Evolutionary conservation across 2,113 vertebrate species (phyloP), one percentile per base, ranked within the genome.

Genomic region (Rhinopomastus cyanomelas): DNA sequence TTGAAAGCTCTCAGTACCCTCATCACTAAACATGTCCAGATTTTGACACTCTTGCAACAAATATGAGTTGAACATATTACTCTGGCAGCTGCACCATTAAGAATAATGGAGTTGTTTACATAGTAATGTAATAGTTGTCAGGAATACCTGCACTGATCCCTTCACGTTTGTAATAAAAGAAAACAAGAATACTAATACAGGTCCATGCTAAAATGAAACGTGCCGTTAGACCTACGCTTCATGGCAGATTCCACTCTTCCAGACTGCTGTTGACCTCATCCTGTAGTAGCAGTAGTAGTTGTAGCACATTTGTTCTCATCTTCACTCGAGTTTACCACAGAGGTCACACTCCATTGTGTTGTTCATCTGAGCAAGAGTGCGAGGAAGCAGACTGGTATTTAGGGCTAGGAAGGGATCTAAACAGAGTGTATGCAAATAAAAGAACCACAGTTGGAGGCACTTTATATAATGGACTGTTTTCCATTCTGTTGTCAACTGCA

Each of bases 181-280:
- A 78, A 93, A 81, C 3, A 68, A 18, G 36, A 84, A 86, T 61
- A 56, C 13, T 64, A 81, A 49, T 46, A 19, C 39, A 81, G 39
- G 60, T n/a, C 71, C 92, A 82, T 53, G 56, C 29, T 85, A 85
- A 73, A 89, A 81, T 85, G 84, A 85, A 94, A 76, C 42, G 60
- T 48, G 34, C 36, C 73, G 77, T 46, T 60, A 88, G 57, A 81
- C 34, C 87, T 72, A 68, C 66, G 66, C 27, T 77, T 79, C 44
- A 27, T 1, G 4, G 61, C 44, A 87, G 56, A 79, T 75, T 83
- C 46, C 12, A 39, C 67, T 82, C 39, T 92, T 75, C 42, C 65
- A 68, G 75, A 19, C 61, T 87, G 57, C 49, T 85, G 65, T 55
- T 82, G 84, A 75, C 57, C 36, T 68, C 39, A 52, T 60, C 68